phyloP scores from a whole-genome alignment of 2,888 invertebrate genomes.

The Argyresthia albistria region DNA sequence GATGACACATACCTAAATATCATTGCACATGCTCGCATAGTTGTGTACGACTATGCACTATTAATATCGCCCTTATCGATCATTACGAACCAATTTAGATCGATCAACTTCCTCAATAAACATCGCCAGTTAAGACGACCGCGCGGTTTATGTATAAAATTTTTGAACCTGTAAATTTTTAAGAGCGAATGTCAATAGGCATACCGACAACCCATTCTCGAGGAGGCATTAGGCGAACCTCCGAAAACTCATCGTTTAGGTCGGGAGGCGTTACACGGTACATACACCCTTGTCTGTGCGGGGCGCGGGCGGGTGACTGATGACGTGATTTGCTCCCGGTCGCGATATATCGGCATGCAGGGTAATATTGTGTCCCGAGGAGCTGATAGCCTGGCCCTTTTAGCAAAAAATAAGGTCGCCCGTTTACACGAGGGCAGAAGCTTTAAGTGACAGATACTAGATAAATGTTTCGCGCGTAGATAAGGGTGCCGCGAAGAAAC shows the following conservation, averaged over 20 bases:
- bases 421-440: conserved; percentile 63
- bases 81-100: neutral
- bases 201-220: conserved; percentile 23
- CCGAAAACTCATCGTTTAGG: conserved; percentile 36
- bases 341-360: conserved; percentile 57
- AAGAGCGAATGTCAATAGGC: conserved; percentile 16
- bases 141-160: neutral
- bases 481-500: conserved; percentile 41
- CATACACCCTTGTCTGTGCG: neutral
- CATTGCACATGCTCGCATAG: neutral
- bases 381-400: conserved; percentile 59
- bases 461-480: conserved; percentile 64
- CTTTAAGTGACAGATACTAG: conserved; percentile 68
- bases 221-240: conserved; percentile 32
- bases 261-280: conserved; percentile 5
- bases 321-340: conserved; percentile 46
- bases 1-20: neutral
- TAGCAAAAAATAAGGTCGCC: conserved; percentile 67
- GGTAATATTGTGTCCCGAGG: conserved; percentile 61
- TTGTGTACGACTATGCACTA: too few species aligned
- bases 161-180: neutral
- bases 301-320: conserved; percentile 40
- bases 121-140: neutral
- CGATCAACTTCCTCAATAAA: neutral
- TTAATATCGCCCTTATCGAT: neutral